phyloP scores from a whole-genome alignment of 1,140 invertebrate species.

The Drosophila gunungcola region DNA sequence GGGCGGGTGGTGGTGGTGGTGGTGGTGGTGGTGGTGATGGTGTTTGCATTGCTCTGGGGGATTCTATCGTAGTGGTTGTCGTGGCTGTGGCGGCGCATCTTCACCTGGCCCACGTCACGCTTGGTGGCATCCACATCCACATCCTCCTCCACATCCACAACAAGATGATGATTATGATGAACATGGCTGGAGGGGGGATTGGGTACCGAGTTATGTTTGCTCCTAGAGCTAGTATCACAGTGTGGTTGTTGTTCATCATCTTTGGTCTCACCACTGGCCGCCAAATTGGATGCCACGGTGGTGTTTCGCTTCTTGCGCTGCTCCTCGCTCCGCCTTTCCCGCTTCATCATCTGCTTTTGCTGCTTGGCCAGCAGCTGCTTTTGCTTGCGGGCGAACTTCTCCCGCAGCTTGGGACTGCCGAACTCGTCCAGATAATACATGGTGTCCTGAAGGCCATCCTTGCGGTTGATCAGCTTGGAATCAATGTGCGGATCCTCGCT shows the following conservation, averaged over 20 bases:
- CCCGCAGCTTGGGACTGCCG: slow-evolving; percentile 80
- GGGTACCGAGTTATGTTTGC: slow-evolving; percentile 36
- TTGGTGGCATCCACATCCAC: slow-evolving; percentile 28
- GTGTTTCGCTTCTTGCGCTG: slow-evolving; percentile 78
- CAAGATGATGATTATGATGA: slow-evolving; percentile 15
- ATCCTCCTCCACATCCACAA: slow-evolving; percentile 28
- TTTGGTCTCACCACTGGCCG: slow-evolving; percentile 67
- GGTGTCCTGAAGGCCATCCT: slow-evolving; percentile 82
- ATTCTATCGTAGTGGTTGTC: slow-evolving; percentile 64
- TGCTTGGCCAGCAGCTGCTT: slow-evolving; percentile 70
- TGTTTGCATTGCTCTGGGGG: slow-evolving; percentile 5
- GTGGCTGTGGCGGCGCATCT: slow-evolving; percentile 70
- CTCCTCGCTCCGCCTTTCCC: slow-evolving; percentile 69
- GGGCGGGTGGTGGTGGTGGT: slow-evolving; percentile 48
- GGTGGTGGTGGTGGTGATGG: slow-evolving; percentile 33
- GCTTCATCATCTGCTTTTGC: slow-evolving; percentile 62
- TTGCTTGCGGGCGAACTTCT: slow-evolving; percentile 81
- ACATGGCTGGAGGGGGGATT: slow-evolving; percentile 8
- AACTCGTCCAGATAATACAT: slow-evolving; percentile 84
- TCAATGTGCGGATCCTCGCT: slow-evolving; percentile 79
- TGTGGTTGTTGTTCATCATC: slow-evolving; percentile 39
- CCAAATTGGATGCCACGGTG: slow-evolving; percentile 73
- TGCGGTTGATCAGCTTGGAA: slow-evolving; percentile 80
- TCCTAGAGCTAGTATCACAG: slow-evolving; percentile 51
- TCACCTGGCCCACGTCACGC: slow-evolving; percentile 19